Evolutionary conservation across 2,113 vertebrate species (phyloP), one percentile per base, ranked within the genome.

Genomic region (Corvus cornix): DNA sequence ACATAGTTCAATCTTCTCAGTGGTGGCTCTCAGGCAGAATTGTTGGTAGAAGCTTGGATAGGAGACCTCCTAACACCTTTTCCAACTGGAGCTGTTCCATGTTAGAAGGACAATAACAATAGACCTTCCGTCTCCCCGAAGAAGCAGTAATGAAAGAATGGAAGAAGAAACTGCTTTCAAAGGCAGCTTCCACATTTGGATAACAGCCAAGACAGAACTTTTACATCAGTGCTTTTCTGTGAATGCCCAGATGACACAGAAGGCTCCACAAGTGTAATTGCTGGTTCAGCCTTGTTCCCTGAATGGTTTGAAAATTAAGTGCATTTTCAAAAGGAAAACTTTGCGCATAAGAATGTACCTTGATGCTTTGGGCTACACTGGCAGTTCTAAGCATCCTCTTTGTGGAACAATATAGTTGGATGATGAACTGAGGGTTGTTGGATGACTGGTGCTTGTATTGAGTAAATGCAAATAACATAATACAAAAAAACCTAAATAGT

Each of bases 291-390:
- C 77, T 81, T 76, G 64, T 93, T 96, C 63, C 76, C 81, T 81
- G 68, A 64, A 53, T 66, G 18, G 16, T 30, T 21, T 53, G 90
- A 96, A 95, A 96, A 90, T 97, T 97, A 93, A 96, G 73, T 93
- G 81, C 93, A 94, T 98, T 97, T 98, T 98, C 87, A 90, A 95
- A 97, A 96, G n/a, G 30, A 87, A 93, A 98, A 94, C 97, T 98
- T 98, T 97, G 83, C 98, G 98, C 98, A 97, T 98, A 98, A 97
- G 97, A 98, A 39, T 22, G 9, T 20, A 19, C 8, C 73, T 84
- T 37, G 26, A 26, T 62, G 17, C 20, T 86, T 52, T 8, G 1
- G 37, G 12, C 28, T 60, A 37, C 15, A 8, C 1, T 53, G 39
- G 2, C 28, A 37, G 87, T 48, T 46, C 17, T 33, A 80, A 76